Evolutionary conservation across 2,113 vertebrate genomes (phyloP).

Genomic region (Austrofundulus limnaeus): DNA sequence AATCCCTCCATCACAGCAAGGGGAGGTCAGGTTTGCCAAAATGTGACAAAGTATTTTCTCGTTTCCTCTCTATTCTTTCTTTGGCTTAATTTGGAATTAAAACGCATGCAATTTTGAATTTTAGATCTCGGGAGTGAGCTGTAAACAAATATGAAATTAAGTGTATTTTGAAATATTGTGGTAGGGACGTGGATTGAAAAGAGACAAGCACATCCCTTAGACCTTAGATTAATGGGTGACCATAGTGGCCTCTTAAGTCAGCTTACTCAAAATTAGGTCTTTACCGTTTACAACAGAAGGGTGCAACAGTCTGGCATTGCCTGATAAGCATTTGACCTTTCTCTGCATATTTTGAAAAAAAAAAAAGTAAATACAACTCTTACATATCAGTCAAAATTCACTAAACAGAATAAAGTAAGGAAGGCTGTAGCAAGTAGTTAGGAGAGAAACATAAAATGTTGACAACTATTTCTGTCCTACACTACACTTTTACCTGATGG

Average conservation of each 20-base stretch:
- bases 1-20: conserved; percentile 72
- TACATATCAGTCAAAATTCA: no score
- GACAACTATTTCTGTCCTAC: no score
- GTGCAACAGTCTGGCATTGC: background rate
- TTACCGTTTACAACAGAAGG: background rate
- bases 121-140: conserved; percentile 66
- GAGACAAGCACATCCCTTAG: conserved; percentile 56
- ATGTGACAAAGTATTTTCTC: conserved; percentile 55
- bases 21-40: conserved; percentile 81
- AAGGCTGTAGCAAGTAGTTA: no score
- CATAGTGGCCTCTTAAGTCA: conserved; percentile 53
- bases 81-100: conserved; percentile 79
- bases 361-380: no score
- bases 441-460: no score
- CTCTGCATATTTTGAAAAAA: no score
- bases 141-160: conserved; percentile 79
- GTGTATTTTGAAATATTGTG: conserved; percentile 64
- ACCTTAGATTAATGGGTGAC: conserved; percentile 30
- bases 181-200: conserved; percentile 59
- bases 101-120: conserved; percentile 73
- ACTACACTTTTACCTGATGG: no score
- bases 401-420: no score
- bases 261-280: conserved; percentile 26
- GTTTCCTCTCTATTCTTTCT: conserved; percentile 9
- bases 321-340: background rate